Conservation (phyloP, 2,888 invertebrate species). For the Oxystoma pomonae region DNA sequence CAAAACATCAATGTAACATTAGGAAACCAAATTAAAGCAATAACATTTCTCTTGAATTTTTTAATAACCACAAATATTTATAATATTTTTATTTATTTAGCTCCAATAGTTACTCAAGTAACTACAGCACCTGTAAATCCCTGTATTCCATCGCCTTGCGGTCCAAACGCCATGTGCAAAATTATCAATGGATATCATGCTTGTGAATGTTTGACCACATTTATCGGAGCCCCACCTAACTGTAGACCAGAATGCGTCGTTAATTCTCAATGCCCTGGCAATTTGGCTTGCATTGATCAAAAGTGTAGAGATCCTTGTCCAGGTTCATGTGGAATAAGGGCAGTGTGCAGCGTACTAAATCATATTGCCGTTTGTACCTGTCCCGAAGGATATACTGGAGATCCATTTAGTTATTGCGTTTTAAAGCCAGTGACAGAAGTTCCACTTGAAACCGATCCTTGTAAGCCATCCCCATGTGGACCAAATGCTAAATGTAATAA, state of each 20-base stretch:
- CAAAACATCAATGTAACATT: no score
- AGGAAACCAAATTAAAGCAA: no score
- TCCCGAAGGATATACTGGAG: constrained; percentile 58
- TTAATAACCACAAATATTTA: no score
- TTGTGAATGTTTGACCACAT: constrained; percentile 52
- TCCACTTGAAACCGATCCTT: constrained; percentile 53
- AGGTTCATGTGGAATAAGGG: constrained; percentile 59
- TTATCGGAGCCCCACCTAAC: constrained; percentile 53
- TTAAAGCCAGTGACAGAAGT: constrained; percentile 38
- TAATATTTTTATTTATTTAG: no score
- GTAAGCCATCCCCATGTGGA: constrained; percentile 69
- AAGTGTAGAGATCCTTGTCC: constrained; percentile 64
- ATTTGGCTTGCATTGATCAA: constrained; percentile 51
- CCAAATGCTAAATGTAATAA: constrained; percentile 66
- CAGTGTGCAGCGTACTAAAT: constrained; percentile 61
- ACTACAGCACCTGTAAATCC: constrained; percentile 43
- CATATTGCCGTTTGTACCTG: constrained; percentile 66
- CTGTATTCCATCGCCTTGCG: constrained; percentile 57
- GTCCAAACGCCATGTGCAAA: constrained; percentile 54
- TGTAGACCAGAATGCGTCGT: constrained; percentile 55
- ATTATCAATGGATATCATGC: constrained; percentile 50
- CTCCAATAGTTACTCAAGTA: constrained; percentile 27
- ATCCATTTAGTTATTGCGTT: constrained; percentile 53
- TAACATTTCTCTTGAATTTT: no score
- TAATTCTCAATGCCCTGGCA: constrained; percentile 52